phyloP scores from a whole-genome alignment of 2,888 invertebrate genomes.

The Morpho deidamia region DNA sequence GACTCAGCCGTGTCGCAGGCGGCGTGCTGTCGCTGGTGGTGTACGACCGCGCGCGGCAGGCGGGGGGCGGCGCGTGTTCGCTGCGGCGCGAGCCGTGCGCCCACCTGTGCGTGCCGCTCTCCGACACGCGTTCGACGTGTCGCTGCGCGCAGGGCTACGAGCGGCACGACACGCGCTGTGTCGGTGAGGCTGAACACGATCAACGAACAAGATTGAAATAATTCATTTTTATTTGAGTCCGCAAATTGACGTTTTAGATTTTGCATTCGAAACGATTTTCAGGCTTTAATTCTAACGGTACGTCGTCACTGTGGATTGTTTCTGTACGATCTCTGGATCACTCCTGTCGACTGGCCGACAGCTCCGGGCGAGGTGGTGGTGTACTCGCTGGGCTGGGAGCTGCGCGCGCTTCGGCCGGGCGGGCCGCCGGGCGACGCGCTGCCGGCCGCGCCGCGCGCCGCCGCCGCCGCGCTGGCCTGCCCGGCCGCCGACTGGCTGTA shows the following conservation, averaged over 20 bases:
- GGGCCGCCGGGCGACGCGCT: neutral
- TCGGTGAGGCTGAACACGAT: no score
- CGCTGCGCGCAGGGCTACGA: conserved; percentile 85
- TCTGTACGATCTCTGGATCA: no score
- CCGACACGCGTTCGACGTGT: conserved; percentile 83
- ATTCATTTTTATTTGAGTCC: no score
- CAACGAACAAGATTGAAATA: no score
- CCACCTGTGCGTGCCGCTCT: conserved; percentile 67
- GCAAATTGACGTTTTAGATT: no score
- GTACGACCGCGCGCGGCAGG: conserved; percentile 83
- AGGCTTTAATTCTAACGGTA: no score
- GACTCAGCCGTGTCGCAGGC: conserved; percentile 41
- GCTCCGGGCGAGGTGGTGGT: conserved; percentile 1
- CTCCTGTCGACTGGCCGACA: no score
- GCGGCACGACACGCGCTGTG: conserved; percentile 34
- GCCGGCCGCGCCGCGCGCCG: conserved; percentile 29
- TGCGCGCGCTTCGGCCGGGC: conserved; percentile 72
- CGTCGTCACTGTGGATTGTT: no score
- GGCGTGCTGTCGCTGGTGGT: conserved; percentile 83
- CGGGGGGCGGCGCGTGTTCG: conserved; percentile 57
- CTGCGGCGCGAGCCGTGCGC: conserved; percentile 75
- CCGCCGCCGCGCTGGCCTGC: conserved; percentile 78
- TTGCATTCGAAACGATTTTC: no score
- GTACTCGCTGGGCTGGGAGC: conserved; percentile 79
- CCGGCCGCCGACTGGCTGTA: conserved; percentile 73